Conservation (phyloP, 2,797 vertebrate genomes). For the Platalea minor region DNA sequence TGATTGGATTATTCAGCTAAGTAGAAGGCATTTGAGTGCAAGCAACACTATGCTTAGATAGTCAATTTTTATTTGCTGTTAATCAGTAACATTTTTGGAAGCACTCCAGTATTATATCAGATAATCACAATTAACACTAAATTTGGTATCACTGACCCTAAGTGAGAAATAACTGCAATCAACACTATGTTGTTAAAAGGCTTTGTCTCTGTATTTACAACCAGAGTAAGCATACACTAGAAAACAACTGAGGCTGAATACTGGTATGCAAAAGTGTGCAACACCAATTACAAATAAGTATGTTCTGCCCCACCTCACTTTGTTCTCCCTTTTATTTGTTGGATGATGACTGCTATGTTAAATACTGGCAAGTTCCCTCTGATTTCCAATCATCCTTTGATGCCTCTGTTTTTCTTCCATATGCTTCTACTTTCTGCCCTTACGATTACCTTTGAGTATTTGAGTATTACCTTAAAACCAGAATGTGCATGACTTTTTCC, state of each 20-base stretch:
- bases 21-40: background rate
- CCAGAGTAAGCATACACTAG: background rate
- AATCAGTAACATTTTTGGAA: background rate
- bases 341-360: background rate
- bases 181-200: background rate
- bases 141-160: background rate
- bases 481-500: accelerated
- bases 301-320: background rate
- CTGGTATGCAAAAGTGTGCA: background rate
- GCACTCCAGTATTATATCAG: background rate
- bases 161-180: background rate
- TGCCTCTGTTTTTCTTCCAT: background rate
- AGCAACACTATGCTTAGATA: background rate
- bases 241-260: background rate
- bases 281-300: background rate
- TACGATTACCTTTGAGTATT: background rate
- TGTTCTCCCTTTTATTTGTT: background rate
- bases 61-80: background rate
- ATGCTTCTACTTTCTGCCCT: background rate
- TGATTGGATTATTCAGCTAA: background rate
- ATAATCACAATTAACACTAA: background rate
- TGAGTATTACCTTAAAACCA: background rate
- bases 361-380: background rate
- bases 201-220: background rate
- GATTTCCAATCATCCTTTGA: background rate